phyloP scores from a whole-genome alignment of 2,113 vertebrate species.

The Microcebus lehilahytsara region DNA sequence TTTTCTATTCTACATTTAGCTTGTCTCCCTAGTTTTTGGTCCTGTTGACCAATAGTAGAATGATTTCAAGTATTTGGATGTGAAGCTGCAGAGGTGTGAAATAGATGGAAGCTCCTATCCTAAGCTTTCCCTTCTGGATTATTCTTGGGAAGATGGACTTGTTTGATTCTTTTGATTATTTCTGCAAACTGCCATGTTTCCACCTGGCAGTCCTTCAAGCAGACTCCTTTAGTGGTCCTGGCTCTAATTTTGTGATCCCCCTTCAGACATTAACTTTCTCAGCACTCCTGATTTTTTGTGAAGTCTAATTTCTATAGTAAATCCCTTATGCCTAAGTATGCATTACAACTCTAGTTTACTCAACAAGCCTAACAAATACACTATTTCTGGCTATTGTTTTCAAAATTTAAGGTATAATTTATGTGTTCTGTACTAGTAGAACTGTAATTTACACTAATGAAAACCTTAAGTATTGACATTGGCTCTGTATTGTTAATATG shows the following conservation, averaged over 20 bases:
- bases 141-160: not conserved
- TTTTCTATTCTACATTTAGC: not conserved
- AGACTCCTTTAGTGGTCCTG: not conserved
- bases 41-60: fast-evolving
- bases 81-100: too few relatives aligned
- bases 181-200: not conserved
- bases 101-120: not conserved
- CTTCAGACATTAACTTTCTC: not conserved
- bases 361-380: not conserved
- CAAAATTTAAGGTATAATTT: not conserved
- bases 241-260: not conserved
- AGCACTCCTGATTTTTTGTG: not conserved
- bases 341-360: not conserved
- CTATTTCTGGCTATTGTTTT: not conserved
- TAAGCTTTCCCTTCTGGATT: not conserved
- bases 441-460: not conserved
- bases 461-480: not conserved
- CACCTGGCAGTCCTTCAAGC: not conserved
- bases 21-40: not conserved
- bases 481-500: not conserved
- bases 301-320: not conserved
- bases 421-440: not conserved
- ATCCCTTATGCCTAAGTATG: not conserved
- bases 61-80: not conserved
- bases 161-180: not conserved